These are phyloP conservation scores for Sternarchorhynchus goeldii DNA, from an alignment of 2,797 vertebrate species.

Conservation along the genomic window DNA sequence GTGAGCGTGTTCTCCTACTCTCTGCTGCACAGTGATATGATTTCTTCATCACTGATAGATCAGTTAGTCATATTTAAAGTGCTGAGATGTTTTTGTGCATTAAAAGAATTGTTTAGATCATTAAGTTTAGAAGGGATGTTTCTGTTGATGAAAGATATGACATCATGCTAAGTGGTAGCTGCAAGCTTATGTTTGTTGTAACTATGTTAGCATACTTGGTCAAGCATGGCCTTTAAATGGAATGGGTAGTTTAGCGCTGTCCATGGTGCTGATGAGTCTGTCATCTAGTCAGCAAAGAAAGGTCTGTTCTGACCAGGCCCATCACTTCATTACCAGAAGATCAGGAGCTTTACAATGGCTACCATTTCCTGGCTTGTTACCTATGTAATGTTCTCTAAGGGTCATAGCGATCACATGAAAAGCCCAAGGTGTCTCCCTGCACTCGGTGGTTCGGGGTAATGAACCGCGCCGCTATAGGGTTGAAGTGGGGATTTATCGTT, in stretches of 20 bases:
- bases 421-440: constrained; percentile 19
- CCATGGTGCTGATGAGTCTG: constrained; percentile 23
- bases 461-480: constrained; percentile 35
- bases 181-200: too few relatives aligned
- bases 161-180: too few relatives aligned
- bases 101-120: too few relatives aligned
- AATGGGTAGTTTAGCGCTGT: not conserved
- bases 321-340: not conserved
- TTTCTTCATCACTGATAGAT: not conserved
- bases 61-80: not conserved
- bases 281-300: too few relatives aligned
- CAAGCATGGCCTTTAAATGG: too few relatives aligned
- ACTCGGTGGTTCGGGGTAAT: constrained; percentile 23
- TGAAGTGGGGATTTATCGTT: constrained; percentile 35
- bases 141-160: too few relatives aligned
- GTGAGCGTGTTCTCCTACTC: constrained; percentile 70
- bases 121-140: too few relatives aligned
- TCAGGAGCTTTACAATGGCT: not conserved
- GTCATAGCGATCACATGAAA: constrained; percentile 21
- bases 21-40: not conserved
- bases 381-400: constrained; percentile 27
- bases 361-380: not conserved
- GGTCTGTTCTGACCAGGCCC: not conserved
- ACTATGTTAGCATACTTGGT: too few relatives aligned
- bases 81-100: not conserved